These are phyloP conservation scores for Amia ocellicauda DNA, from an alignment of 2,113 vertebrate genomes.

Conservation along the genomic window DNA sequence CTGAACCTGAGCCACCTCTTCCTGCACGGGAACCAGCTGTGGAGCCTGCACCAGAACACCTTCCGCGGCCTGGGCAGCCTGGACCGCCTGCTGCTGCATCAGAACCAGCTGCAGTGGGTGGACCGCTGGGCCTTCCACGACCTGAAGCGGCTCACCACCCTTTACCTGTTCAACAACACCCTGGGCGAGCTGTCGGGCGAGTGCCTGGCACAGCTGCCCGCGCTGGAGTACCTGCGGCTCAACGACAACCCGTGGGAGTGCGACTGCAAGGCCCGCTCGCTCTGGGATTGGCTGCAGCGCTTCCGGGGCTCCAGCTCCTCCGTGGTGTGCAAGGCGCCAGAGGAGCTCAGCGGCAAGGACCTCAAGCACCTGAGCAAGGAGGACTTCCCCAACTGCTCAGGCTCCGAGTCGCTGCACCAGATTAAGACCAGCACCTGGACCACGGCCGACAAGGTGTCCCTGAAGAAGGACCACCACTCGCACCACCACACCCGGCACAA, in stretches of 20 bases:
- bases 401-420: conserved; percentile 85
- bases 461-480: conserved; percentile 70
- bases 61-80: conserved; percentile 91
- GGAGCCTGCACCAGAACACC: conserved; percentile 89
- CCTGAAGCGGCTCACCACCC: conserved; percentile 85
- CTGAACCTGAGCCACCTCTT: conserved; percentile 97
- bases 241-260: conserved; percentile 95
- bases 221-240: conserved; percentile 91
- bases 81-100: conserved; percentile 90
- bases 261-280: conserved; percentile 81
- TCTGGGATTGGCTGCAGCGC: conserved; percentile 91
- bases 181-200: conserved; percentile 81
- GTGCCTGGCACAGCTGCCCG: conserved; percentile 77
- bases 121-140: conserved; percentile 88
- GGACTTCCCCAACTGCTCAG: conserved; percentile 83
- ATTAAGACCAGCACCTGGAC: conserved; percentile 82
- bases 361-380: conserved; percentile 77
- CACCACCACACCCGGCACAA: conserved; percentile 20
- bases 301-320: conserved; percentile 90
- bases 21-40: conserved; percentile 89
- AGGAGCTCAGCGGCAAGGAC: conserved; percentile 69
- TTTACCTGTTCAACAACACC: conserved; percentile 96
- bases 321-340: conserved; percentile 71
- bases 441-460: conserved; percentile 69
- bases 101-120: conserved; percentile 92